Evolutionary conservation across 2,888 invertebrate genomes (phyloP).

Genomic region (Amiota minor): DNA sequence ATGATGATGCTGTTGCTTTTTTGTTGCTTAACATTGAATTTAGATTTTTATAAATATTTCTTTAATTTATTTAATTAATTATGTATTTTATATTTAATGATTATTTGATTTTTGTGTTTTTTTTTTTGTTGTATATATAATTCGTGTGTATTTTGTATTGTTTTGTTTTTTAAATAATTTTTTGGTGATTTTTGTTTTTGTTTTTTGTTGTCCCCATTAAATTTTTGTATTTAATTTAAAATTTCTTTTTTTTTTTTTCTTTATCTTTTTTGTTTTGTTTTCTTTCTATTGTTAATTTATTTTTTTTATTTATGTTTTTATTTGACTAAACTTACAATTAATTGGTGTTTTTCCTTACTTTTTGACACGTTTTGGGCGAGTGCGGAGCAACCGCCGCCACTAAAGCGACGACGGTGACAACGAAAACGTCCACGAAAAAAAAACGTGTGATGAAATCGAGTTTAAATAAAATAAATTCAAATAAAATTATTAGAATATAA

Average conservation of each 20-base stretch:
- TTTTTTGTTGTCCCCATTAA: slow-evolving; percentile 34
- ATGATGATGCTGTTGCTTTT: too few relatives aligned
- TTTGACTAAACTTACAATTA: slow-evolving; percentile 68
- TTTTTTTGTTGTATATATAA: slow-evolving; percentile 41
- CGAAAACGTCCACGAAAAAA: slow-evolving; percentile 40
- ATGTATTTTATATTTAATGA: not conserved
- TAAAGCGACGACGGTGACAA: too few relatives aligned
- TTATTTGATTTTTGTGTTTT: slow-evolving; percentile 10
- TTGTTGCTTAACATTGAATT: slow-evolving; percentile 46
- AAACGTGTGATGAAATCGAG: slow-evolving; percentile 59
- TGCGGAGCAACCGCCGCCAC: too few relatives aligned
- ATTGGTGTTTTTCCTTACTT: slow-evolving; percentile 70
- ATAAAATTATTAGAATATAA: slow-evolving; percentile 17
- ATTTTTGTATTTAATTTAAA: slow-evolving; percentile 53
- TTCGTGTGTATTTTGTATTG: slow-evolving; percentile 41
- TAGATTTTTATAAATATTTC: slow-evolving; percentile 30
- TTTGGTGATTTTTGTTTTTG: slow-evolving; percentile 23
- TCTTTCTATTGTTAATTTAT: slow-evolving; percentile 32
- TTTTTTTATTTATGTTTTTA: slow-evolving; percentile 47
- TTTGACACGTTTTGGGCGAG: slow-evolving; percentile 39
- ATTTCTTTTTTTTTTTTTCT: slow-evolving; percentile 46
- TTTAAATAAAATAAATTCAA: slow-evolving; percentile 22
- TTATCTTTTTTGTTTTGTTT: slow-evolving; percentile 37
- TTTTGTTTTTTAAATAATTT: slow-evolving; percentile 41
- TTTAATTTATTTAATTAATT: not conserved